A percentile compares a stretch with the other conserved stretches of the same genome.
Evolutionary conservation across 2,888 invertebrate genomes (phyloP).

Genomic region (Polydrusus cervinus): DNA sequence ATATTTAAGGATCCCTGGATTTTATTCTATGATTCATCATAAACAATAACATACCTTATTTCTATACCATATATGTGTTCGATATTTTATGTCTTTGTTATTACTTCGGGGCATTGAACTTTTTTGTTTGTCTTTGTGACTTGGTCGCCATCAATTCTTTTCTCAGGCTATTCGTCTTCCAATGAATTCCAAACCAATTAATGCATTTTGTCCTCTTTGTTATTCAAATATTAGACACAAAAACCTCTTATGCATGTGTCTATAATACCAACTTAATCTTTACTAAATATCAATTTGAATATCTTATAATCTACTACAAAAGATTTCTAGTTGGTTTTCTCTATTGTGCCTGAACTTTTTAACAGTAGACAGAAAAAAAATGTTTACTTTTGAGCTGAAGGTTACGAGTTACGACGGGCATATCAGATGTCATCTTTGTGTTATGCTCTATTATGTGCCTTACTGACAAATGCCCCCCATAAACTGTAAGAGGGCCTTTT

Average conservation of each 20-base stretch:
- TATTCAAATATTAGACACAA: constrained; percentile 30
- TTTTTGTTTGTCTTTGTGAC: constrained; percentile 11
- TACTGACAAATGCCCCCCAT: constrained; percentile 34
- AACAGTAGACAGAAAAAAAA: constrained; percentile 48
- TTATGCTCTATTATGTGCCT: constrained; percentile 33
- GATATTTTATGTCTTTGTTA: not conserved
- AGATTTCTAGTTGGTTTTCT: constrained; percentile 29
- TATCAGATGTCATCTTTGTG: constrained; percentile 57
- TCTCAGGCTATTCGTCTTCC: constrained; percentile 11
- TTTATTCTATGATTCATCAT: too few species aligned
- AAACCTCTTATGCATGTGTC: constrained; percentile 22
- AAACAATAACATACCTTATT: too few species aligned
- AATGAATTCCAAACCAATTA: constrained; percentile 35
- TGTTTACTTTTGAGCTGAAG: constrained; percentile 60
- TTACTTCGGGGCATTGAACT: not conserved
- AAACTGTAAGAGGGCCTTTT: constrained; percentile 5
- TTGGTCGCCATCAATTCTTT: not conserved
- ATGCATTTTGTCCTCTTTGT: constrained; percentile 29
- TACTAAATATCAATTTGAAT: constrained; percentile 40
- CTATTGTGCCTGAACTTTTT: constrained; percentile 26
- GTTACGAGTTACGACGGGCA: constrained; percentile 54
- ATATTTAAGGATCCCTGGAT: too few species aligned
- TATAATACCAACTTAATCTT: constrained; percentile 32
- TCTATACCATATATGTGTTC: not conserved
- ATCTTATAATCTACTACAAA: constrained; percentile 28